phyloP scores from a whole-genome alignment of 2,888 invertebrate genomes.

The Cosmorhoe ocellata region DNA sequence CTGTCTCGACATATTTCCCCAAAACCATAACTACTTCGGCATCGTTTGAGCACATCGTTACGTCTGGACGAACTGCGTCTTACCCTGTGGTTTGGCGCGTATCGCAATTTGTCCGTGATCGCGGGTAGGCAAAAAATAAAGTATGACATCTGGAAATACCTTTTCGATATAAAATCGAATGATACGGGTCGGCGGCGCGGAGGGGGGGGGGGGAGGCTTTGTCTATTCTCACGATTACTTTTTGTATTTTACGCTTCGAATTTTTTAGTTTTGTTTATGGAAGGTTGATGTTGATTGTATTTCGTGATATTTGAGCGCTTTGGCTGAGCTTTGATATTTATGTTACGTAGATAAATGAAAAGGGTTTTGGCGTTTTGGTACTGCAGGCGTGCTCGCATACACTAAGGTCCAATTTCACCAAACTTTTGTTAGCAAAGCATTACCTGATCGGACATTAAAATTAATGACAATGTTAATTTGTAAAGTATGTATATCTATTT shows the following conservation, averaged over 20 bases:
- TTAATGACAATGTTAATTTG: too few species aligned
- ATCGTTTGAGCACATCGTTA: neutral
- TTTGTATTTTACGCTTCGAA: neutral
- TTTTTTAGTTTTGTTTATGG: neutral
- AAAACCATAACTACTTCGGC: conserved; percentile 4
- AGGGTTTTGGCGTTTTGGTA: neutral
- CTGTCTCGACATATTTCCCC: neutral
- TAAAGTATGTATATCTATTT: too few species aligned
- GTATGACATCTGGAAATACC: conserved; percentile 13
- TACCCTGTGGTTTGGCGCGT: neutral
- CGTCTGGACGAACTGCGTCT: neutral
- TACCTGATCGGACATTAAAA: too few species aligned
- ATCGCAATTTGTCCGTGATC: conserved; percentile 8
- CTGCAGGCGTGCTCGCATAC: too few species aligned
- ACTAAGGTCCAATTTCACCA: too few species aligned
- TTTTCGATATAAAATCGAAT: conserved; percentile 22
- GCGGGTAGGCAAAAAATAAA: conserved; percentile 20
- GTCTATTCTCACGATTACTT: conserved; percentile 6
- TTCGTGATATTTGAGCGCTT: neutral
- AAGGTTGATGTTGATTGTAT: conserved; percentile 8
- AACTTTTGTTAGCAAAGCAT: too few species aligned
- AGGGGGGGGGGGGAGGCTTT: neutral
- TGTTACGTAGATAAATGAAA: neutral
- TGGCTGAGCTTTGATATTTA: neutral
- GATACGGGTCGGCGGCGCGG: conserved; percentile 15